Evolutionary conservation across 1,140 invertebrate genomes (phyloP).

Genomic region (Maniola jurtina): DNA sequence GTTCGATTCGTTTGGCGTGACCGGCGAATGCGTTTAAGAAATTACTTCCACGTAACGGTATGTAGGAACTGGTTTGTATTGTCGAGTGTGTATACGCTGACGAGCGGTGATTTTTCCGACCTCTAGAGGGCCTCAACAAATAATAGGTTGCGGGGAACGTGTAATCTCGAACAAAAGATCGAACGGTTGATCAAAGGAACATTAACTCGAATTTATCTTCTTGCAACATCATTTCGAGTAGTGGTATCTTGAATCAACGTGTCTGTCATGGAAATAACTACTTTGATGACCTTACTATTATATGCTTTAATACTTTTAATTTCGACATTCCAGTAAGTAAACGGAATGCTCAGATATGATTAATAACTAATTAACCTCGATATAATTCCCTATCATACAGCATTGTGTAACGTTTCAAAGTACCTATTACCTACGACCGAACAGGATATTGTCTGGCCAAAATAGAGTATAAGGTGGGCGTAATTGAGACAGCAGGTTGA

Average conservation of each 20-base stretch:
- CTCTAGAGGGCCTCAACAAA: constrained; percentile 39
- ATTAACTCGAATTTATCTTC: constrained; percentile 7
- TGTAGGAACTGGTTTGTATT: constrained; percentile 65
- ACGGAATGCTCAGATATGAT: too few relatives aligned
- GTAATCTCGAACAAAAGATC: constrained; percentile 18
- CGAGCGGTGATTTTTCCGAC: constrained; percentile 58
- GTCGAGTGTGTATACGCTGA: constrained; percentile 45
- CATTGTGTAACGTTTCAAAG: too few relatives aligned
- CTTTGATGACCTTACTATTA: too few relatives aligned
- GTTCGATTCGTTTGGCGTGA: constrained; percentile 54
- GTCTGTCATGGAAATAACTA: not conserved
- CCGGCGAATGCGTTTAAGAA: constrained; percentile 61
- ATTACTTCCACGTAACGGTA: constrained; percentile 68
- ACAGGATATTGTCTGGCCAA: too few relatives aligned
- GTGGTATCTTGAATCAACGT: not conserved
- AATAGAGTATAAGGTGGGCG: too few relatives aligned
- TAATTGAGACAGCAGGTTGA: too few relatives aligned
- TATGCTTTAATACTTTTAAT: too few relatives aligned
- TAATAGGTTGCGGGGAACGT: constrained; percentile 28
- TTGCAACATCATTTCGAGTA: constrained; percentile 4
- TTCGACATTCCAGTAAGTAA: too few relatives aligned
- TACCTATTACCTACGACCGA: too few relatives aligned
- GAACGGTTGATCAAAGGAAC: constrained; percentile 7
- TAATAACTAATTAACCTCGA: too few relatives aligned
- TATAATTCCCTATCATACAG: too few relatives aligned